Percentiles rank a stretch among this genome's conserved stretches.
phyloP scores from a whole-genome alignment of 1,140 invertebrate genomes.

The Drosophila seguyi region DNA sequence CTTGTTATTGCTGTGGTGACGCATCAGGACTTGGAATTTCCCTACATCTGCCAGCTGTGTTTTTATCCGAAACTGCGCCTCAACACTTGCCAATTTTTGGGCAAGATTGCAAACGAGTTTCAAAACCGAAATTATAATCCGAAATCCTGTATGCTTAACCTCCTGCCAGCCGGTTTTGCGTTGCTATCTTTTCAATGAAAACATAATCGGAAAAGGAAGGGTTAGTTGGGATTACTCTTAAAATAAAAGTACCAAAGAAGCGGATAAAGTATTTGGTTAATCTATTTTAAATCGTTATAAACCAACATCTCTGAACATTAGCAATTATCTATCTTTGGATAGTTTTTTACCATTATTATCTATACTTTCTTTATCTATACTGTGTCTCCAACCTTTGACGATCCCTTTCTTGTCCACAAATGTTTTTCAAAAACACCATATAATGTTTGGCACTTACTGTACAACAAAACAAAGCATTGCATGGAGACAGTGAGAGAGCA shows the following conservation, averaged over 20 bases:
- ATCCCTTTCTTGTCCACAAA: not conserved
- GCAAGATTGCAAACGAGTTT: constrained; percentile 57
- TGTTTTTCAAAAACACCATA: constrained; percentile 26
- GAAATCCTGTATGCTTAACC: constrained; percentile 7
- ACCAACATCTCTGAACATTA: not conserved
- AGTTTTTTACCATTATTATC: no score
- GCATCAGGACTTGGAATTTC: constrained; percentile 73
- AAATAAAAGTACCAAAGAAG: not conserved
- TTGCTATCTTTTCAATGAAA: not conserved
- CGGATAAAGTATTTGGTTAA: not conserved
- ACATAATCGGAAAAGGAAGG: not conserved
- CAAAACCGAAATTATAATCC: constrained; percentile 19
- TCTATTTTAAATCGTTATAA: not conserved
- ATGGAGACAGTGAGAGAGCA: constrained; percentile 31
- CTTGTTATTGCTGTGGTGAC: constrained; percentile 57
- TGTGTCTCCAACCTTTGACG: no score
- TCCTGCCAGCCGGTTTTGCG: constrained; percentile 19
- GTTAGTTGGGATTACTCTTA: not conserved
- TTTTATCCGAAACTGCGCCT: constrained; percentile 41
- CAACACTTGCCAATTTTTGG: constrained; percentile 71
- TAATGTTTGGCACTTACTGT: constrained; percentile 79
- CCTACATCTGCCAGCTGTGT: constrained; percentile 63
- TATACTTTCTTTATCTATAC: no score
- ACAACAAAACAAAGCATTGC: constrained; percentile 56
- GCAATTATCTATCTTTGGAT: not conserved